phyloP scores from a whole-genome alignment of 2,113 vertebrate species.

The Lophotis ruficrista region DNA sequence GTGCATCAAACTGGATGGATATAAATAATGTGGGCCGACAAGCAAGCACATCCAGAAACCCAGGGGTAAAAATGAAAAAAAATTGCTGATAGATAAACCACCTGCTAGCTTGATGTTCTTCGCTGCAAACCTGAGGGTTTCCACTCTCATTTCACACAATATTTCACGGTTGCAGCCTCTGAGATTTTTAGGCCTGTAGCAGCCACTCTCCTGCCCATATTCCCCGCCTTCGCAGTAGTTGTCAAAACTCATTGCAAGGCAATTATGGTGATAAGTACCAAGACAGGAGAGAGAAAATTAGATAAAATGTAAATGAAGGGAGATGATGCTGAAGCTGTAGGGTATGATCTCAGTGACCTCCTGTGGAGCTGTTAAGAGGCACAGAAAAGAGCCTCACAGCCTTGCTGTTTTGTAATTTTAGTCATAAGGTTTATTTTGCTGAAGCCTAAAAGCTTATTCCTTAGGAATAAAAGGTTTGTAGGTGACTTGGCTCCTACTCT shows the following conservation, averaged over 20 bases:
- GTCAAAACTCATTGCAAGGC: conserved; percentile 36
- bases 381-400: not conserved
- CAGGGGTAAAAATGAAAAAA: not conserved
- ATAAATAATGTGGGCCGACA: not conserved
- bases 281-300: conserved; percentile 1
- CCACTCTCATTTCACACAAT: not conserved
- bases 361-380: not conserved
- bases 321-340: not conserved
- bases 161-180: not conserved
- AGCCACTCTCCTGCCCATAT: not conserved
- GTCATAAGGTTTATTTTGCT: not conserved
- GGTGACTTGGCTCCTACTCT: not conserved
- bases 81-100: not conserved
- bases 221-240: not conserved
- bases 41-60: not conserved
- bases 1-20: not conserved
- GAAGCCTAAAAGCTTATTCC: not conserved
- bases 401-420: not conserved
- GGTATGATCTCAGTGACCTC: not conserved
- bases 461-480: not conserved
- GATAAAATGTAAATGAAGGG: conserved; percentile 44
- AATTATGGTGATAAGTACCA: conserved; percentile 24
- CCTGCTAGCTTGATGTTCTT: not conserved
- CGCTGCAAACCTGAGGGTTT: not conserved
- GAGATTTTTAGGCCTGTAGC: not conserved